Evolutionary conservation across 1,140 invertebrate genomes (phyloP).

Genomic region (Lepidurus apus): DNA sequence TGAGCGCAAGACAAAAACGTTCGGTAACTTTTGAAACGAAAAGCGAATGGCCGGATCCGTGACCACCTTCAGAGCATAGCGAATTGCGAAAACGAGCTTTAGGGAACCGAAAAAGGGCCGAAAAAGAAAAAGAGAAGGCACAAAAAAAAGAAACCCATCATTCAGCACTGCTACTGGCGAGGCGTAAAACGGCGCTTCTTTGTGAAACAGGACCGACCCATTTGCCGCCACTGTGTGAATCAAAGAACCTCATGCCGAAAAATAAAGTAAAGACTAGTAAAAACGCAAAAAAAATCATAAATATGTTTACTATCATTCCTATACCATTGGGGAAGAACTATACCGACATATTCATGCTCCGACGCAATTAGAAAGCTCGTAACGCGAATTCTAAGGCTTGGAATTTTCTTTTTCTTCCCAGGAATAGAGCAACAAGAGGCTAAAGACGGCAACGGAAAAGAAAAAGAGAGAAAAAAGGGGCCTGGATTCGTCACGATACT

Average conservation of each 20-base stretch:
- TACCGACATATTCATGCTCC: conserved; percentile 1
- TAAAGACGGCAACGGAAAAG: not conserved
- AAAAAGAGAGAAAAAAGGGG: conserved; percentile 1
- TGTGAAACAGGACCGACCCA: conserved; percentile 20
- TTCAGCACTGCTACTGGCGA: conserved; percentile 12
- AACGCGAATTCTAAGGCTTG: not conserved
- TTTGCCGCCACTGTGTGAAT: not conserved
- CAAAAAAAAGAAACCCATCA: not conserved
- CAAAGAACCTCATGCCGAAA: not conserved
- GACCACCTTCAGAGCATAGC: not conserved
- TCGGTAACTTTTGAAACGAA: not conserved
- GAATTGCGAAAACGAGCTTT: conserved; percentile 8
- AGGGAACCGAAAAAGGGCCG: not conserved
- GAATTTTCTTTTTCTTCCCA: not conserved
- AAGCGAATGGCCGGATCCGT: not conserved
- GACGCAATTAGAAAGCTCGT: not conserved
- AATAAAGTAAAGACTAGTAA: not conserved
- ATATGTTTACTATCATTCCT: not conserved
- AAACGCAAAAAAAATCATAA: not conserved
- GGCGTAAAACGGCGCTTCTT: conserved; percentile 18
- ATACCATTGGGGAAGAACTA: not conserved
- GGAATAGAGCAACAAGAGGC: not conserved
- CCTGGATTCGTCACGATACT: not conserved
- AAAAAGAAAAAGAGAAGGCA: not conserved
- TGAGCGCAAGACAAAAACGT: not conserved